Evolutionary conservation across 2,888 invertebrate species (phyloP).

Genomic region (Eueremaeus valkanovi): DNA sequence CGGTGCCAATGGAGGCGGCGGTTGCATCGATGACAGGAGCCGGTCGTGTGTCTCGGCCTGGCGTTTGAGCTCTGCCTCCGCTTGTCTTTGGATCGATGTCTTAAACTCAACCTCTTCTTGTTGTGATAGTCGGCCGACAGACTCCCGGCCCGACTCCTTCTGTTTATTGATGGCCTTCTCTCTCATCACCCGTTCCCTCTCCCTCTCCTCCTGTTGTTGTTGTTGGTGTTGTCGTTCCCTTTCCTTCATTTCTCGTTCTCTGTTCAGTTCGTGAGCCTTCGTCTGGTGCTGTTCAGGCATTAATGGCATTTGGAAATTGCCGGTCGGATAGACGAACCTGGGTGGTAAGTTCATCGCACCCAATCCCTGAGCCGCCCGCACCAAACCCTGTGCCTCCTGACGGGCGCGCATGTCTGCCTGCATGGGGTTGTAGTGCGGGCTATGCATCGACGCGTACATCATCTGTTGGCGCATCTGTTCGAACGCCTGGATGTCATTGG

Average conservation of each 20-base stretch:
- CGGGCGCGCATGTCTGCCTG: slow-evolving; percentile 47
- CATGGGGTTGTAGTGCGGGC: slow-evolving; percentile 42
- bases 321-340: slow-evolving; percentile 42
- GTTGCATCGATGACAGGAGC: slow-evolving; percentile 12
- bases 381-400: slow-evolving; percentile 43
- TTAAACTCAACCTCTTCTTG: slow-evolving; percentile 40
- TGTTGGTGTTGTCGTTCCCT: not conserved
- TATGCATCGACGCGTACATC: slow-evolving; percentile 43
- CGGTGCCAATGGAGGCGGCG: slow-evolving; percentile 42
- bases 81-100: slow-evolving; percentile 33
- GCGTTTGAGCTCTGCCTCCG: slow-evolving; percentile 27
- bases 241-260: too few species aligned
- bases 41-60: slow-evolving; percentile 22
- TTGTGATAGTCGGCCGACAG: slow-evolving; percentile 17
- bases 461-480: slow-evolving; percentile 47
- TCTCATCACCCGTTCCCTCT: not conserved
- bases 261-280: not conserved
- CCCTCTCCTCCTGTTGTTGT: not conserved
- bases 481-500: slow-evolving; percentile 43
- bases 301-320: slow-evolving; percentile 5
- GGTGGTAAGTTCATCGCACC: slow-evolving; percentile 45
- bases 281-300: too few species aligned
- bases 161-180: not conserved
- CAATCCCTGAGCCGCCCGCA: slow-evolving; percentile 35
- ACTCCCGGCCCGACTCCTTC: slow-evolving; percentile 28